phyloP scores from a whole-genome alignment of 2,888 invertebrate species.

The Drosophila atroscutellata region DNA sequence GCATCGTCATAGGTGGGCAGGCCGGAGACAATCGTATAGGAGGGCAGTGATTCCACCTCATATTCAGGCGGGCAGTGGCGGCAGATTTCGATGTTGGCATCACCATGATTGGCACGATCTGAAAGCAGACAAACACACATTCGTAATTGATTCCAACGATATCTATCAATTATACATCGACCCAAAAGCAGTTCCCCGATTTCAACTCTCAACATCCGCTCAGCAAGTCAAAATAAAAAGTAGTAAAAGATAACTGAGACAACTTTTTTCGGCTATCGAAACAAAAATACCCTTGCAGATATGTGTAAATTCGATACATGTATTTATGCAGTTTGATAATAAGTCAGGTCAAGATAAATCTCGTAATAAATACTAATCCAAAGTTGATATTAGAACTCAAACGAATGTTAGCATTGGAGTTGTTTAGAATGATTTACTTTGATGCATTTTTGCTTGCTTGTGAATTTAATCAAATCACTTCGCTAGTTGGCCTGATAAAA shows the following conservation, averaged over 20 bases:
- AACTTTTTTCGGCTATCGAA: background rate
- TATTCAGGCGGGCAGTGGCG: conserved; percentile 83
- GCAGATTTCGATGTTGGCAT: conserved; percentile 81
- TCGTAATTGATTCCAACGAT: background rate
- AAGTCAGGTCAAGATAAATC: background rate
- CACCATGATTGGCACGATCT: conserved; percentile 85
- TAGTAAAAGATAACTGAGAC: conserved; percentile 3
- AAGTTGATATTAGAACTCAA: background rate
- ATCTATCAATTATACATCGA: background rate
- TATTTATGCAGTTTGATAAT: background rate
- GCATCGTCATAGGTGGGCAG: conserved; percentile 88
- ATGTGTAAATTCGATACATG: background rate
- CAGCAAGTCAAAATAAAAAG: conserved; percentile 6
- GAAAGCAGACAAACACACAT: conserved; percentile 32
- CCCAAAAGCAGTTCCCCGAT: background rate
- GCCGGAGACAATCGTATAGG: conserved; percentile 88
- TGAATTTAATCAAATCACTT: background rate
- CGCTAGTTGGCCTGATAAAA: background rate
- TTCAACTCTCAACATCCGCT: conserved; percentile 10
- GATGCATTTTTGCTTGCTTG: background rate
- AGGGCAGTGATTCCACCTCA: conserved; percentile 87
- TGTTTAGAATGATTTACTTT: background rate
- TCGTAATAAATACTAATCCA: background rate
- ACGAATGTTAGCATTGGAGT: background rate
- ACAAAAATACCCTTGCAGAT: background rate